Evolutionary conservation across 2,113 vertebrate species (phyloP).

Genomic region (Baryphthengus martii): DNA sequence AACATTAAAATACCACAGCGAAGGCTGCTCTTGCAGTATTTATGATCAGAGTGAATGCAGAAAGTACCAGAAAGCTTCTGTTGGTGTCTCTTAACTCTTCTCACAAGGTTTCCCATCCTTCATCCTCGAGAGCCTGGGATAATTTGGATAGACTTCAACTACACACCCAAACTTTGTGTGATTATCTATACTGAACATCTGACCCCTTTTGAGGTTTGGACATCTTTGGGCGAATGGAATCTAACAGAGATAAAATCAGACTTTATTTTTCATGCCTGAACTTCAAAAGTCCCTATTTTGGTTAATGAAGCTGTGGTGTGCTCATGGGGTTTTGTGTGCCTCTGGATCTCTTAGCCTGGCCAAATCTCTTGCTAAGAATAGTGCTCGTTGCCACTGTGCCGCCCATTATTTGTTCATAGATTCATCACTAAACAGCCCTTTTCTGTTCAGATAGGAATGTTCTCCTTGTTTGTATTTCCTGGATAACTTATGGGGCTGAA

Average conservation of each 20-base stretch:
- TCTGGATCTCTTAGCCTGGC: background rate
- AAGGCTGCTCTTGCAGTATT: slow-evolving; percentile 61
- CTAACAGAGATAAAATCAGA: slow-evolving; percentile 46
- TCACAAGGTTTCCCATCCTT: slow-evolving; percentile 36
- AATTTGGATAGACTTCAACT: slow-evolving; percentile 55
- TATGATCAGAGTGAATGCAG: slow-evolving; percentile 52
- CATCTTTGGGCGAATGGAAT: slow-evolving; percentile 61
- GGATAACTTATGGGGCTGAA: background rate
- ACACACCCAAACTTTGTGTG: slow-evolving; percentile 43
- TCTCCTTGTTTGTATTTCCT: background rate
- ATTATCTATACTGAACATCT: slow-evolving; percentile 63
- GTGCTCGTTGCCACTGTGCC: background rate
- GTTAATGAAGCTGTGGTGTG: slow-evolving; percentile 49
- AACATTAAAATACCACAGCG: slow-evolving; percentile 59
- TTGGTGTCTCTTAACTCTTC: slow-evolving; percentile 48
- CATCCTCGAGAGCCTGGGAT: slow-evolving; percentile 16
- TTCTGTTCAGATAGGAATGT: background rate
- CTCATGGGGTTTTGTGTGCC: background rate
- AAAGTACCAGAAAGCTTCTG: slow-evolving; percentile 52
- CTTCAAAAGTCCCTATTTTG: slow-evolving; percentile 50
- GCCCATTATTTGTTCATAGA: background rate
- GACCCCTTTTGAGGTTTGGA: slow-evolving; percentile 61
- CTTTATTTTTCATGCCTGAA: slow-evolving; percentile 57
- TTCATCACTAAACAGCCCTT: background rate
- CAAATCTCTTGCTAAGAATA: background rate